Percentiles rank a stretch among this genome's conserved stretches.
Conservation (phyloP, 2,888 invertebrate species). For the Thymelicus sylvestris region DNA sequence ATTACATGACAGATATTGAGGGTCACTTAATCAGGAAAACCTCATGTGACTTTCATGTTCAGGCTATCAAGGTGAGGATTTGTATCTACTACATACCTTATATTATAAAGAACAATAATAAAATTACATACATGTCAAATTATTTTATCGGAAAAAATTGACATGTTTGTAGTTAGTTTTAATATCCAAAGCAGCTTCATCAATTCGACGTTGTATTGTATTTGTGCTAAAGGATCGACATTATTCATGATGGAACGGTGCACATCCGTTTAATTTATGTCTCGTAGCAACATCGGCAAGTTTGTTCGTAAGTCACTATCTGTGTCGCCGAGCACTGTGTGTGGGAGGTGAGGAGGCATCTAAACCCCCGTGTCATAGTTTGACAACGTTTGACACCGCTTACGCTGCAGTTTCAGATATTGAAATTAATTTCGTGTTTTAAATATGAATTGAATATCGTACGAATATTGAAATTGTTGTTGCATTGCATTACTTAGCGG, state of each 20-base stretch:
- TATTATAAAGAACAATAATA: too few species aligned
- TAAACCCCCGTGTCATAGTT: slow-evolving; percentile 8
- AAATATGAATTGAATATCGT: not conserved
- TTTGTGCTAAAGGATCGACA: not conserved
- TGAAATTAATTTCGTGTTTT: slow-evolving; percentile 9
- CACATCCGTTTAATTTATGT: not conserved
- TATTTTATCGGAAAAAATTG: too few species aligned
- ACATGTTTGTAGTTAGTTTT: too few species aligned
- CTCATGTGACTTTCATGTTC: not conserved
- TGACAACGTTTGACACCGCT: slow-evolving; percentile 11
- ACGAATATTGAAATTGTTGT: not conserved
- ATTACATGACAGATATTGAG: not conserved
- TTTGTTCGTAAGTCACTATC: slow-evolving; percentile 20
- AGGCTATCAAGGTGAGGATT: too few species aligned
- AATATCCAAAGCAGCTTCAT: not conserved
- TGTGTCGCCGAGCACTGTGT: slow-evolving; percentile 4
- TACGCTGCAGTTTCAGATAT: slow-evolving; percentile 12
- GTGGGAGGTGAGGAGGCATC: not conserved
- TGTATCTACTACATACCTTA: too few species aligned
- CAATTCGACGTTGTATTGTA: not conserved
- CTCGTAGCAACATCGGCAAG: slow-evolving; percentile 4
- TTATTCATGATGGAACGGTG: not conserved
- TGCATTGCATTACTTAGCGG: not conserved
- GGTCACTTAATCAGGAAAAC: not conserved
- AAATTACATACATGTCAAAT: too few species aligned